These are phyloP conservation scores for Ophthalmolycus amberensis DNA, from an alignment of 2,113 vertebrate species.

Conservation along the genomic window DNA sequence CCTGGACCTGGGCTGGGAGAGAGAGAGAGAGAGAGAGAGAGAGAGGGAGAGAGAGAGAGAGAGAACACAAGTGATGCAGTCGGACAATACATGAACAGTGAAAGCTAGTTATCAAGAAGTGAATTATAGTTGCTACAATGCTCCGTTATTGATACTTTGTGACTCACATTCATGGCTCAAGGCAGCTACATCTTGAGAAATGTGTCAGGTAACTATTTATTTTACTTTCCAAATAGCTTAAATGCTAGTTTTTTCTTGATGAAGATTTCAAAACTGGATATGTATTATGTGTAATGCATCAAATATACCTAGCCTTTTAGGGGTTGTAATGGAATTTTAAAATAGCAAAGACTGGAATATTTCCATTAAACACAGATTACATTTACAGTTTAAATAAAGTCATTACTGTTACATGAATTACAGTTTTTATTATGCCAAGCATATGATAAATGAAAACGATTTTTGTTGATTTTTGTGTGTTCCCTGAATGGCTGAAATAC, in stretches of 20 bases:
- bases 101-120: conserved; percentile 7
- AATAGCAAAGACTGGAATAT: neutral
- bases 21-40: conserved; percentile 26
- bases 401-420: neutral
- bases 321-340: neutral
- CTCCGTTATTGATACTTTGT: conserved; percentile 12
- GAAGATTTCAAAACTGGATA: neutral
- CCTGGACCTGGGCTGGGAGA: neutral
- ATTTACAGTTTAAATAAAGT: neutral
- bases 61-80: conserved; percentile 5
- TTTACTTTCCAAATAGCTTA: conserved; percentile 3
- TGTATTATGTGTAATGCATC: neutral
- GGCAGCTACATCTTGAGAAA: conserved; percentile 46
- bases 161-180: conserved; percentile 54
- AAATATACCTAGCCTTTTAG: neutral
- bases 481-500: conserved; percentile 49
- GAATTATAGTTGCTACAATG: neutral
- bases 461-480: conserved; percentile 37
- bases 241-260: neutral
- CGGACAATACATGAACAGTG: neutral
- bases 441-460: neutral
- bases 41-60: conserved; percentile 23
- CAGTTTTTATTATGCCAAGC: neutral
- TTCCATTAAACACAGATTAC: neutral
- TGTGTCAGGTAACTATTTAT: conserved; percentile 65